Evolutionary conservation across 2,113 vertebrate species (phyloP).

Genomic region (Chelonoidis abingdonii): DNA sequence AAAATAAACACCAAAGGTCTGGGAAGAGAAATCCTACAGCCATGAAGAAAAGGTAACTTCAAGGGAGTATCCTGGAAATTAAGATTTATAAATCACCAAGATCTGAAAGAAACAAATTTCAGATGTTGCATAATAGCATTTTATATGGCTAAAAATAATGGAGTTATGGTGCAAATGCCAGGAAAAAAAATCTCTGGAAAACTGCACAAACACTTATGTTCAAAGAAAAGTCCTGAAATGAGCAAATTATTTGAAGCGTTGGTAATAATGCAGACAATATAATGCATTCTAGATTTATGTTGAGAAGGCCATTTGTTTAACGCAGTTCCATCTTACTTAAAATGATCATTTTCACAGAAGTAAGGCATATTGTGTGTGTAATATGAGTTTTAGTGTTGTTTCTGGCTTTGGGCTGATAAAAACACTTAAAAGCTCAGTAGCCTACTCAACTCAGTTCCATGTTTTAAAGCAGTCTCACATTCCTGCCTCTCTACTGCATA

Average conservation of each 20-base stretch:
- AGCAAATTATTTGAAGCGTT: background rate
- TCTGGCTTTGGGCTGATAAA: background rate
- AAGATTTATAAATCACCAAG: conserved; percentile 63
- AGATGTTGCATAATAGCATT: conserved; percentile 69
- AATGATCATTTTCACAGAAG: conserved; percentile 10
- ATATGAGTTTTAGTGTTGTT: conserved; percentile 2
- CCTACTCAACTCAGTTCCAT: conserved; percentile 9
- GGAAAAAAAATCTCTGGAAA: conserved; percentile 63
- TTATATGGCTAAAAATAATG: conserved; percentile 74
- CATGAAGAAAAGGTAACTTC: conserved; percentile 69
- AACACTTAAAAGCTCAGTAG: conserved; percentile 1
- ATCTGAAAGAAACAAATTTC: conserved; percentile 62
- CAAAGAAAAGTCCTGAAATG: conserved; percentile 52
- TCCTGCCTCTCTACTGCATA: background rate
- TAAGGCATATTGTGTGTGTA: background rate
- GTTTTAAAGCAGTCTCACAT: conserved; percentile 11
- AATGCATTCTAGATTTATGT: conserved; percentile 10
- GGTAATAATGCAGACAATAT: background rate
- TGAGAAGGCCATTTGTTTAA: background rate
- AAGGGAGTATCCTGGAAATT: conserved; percentile 74
- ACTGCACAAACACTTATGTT: conserved; percentile 59
- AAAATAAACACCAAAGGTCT: conserved; percentile 70
- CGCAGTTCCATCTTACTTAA: background rate
- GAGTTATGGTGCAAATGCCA: conserved; percentile 58
- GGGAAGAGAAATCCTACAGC: conserved; percentile 70